phyloP scores from a whole-genome alignment of 2,888 invertebrate genomes.

The Candidula unifasciata region DNA sequence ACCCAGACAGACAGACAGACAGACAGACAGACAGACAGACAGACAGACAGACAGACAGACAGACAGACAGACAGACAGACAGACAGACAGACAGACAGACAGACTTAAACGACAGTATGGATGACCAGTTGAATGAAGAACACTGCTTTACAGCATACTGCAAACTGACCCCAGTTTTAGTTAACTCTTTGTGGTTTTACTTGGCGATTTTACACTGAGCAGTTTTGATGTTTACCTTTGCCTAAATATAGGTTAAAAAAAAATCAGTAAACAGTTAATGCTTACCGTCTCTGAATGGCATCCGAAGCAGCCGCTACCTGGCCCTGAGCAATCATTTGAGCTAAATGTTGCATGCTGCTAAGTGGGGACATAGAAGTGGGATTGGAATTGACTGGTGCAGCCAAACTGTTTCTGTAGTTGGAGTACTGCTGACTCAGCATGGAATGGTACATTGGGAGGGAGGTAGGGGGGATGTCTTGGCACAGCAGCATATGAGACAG shows the following conservation, averaged over 20 bases:
- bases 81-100: too few relatives aligned
- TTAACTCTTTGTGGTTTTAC: too few relatives aligned
- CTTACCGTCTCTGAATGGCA: slow-evolving; percentile 9
- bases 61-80: too few relatives aligned
- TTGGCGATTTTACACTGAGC: too few relatives aligned
- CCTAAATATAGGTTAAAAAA: neutral
- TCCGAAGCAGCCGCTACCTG: neutral
- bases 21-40: too few relatives aligned
- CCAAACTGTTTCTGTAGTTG: slow-evolving; percentile 13
- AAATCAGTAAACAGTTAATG: neutral
- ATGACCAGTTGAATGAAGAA: too few relatives aligned
- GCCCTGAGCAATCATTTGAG: slow-evolving; percentile 46
- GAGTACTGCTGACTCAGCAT: slow-evolving; percentile 48
- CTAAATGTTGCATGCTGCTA: slow-evolving; percentile 53
- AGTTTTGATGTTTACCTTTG: too few relatives aligned
- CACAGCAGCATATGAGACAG: slow-evolving; percentile 48
- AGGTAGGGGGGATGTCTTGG: slow-evolving; percentile 35
- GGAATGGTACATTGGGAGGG: slow-evolving; percentile 52
- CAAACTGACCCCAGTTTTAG: too few relatives aligned
- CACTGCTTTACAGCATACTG: too few relatives aligned
- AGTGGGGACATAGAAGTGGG: slow-evolving; percentile 17
- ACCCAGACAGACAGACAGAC: too few relatives aligned
- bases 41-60: too few relatives aligned
- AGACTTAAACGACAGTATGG: too few relatives aligned
- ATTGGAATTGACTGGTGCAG: neutral